Conservation (phyloP, 2,888 invertebrate genomes). For the Sycophila texana region DNA sequence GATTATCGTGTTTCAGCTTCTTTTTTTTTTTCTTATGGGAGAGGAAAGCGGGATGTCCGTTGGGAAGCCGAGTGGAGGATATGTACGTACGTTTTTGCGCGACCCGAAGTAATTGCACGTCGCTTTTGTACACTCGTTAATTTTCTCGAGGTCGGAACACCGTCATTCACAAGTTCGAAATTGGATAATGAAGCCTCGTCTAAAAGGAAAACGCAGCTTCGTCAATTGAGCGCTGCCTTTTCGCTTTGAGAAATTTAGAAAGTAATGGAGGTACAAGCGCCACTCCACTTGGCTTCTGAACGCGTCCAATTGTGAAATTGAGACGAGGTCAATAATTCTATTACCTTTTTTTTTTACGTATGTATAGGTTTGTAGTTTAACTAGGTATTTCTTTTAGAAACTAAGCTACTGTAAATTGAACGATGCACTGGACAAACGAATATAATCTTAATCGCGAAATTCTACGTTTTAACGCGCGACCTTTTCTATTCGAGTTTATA, state of each 20-base stretch:
- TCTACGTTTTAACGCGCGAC: background rate
- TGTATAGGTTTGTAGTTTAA: constrained; percentile 20
- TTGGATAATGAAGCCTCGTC: too few species aligned
- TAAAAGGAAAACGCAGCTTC: too few species aligned
- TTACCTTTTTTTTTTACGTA: constrained; percentile 8
- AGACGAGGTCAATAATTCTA: constrained; percentile 15
- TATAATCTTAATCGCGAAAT: background rate
- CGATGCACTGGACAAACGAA: constrained; percentile 14
- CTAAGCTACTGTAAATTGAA: constrained; percentile 22
- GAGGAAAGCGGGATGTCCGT: background rate
- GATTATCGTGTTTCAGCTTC: background rate
- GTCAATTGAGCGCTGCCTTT: background rate
- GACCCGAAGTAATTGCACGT: too few species aligned
- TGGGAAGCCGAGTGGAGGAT: background rate
- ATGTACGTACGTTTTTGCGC: too few species aligned
- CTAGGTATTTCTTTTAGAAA: constrained; percentile 17
- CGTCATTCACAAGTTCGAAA: too few species aligned
- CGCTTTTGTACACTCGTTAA: too few species aligned
- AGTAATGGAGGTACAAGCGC: background rate
- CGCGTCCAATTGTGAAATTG: background rate
- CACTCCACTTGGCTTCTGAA: background rate
- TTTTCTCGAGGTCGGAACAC: too few species aligned
- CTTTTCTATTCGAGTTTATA: too few species aligned
- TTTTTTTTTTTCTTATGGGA: background rate
- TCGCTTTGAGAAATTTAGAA: background rate